Base-by-base conservation (phyloP, 2,888 invertebrate species). In the Lathronympha strigana region DNA sequence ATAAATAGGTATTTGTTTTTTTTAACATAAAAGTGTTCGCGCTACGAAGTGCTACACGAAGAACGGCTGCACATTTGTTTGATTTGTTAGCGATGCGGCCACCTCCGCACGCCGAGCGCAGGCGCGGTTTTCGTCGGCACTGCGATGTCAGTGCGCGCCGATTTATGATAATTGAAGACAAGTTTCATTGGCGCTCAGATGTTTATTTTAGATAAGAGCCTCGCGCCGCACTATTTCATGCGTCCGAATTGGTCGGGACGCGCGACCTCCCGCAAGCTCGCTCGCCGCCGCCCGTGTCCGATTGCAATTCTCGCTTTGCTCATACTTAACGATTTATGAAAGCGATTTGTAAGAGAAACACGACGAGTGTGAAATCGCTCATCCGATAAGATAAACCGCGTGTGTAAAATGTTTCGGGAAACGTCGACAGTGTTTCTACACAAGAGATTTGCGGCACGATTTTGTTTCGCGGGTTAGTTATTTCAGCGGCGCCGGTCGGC, bases 111-210 rank as follows among this genome's bases (percentile, higher is more conserved):
- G 45, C 19, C 49, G 75, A 75, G 80, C 74, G 78, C 78, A 71
- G 86, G 87, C 83, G 86, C 84, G 84, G 83, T 81, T 84, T 83
- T 85, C 86, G 80, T 84, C 86, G 83, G 77, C 57, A 36, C 50
- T 53, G 72, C 83, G 81, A 78, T 83, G 90, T 87, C 90, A 86
- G 86, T 82, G 78, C 80, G 76, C 81, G 83, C 86, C 89, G 90
- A 92, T 92, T 92, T 92, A 92, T 90, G 90, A 90, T 92, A 91
- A 92, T 92, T 90, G 90, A 92, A 92, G 90, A 84, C 91, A 87
- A 90, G 91, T 90, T 90, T 89, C 90, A 90, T 87, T 84, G 88
- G 86, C 85, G 85, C 82, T 86, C 87, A 82, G 90, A 92, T 91
- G 90, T 91, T 92, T 92, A 91, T 91, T 92, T 91, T 91, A 91